A percentile compares a stretch with the other conserved stretches of the same genome.
phyloP scores from a whole-genome alignment of 2,888 invertebrate species.

The Rhorus exstirpatorius region DNA sequence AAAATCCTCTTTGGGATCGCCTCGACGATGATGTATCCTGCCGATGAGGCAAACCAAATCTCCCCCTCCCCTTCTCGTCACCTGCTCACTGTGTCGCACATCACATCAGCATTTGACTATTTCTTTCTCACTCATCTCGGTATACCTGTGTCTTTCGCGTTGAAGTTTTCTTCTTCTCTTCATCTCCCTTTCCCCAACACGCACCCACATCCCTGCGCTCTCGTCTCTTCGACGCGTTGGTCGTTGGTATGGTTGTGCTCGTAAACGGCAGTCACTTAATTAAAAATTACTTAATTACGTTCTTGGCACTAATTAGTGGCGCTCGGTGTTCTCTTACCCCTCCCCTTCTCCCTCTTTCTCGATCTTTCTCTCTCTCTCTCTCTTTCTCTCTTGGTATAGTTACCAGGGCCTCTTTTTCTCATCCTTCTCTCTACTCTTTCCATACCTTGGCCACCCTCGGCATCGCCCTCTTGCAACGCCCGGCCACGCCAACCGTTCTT shows the following conservation, averaged over 20 bases:
- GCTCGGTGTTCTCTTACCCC: conserved; percentile 82
- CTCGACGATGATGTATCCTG: conserved; percentile 68
- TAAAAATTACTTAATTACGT: conserved; percentile 90
- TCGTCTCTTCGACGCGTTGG: conserved; percentile 42
- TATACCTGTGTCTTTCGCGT: too few species aligned
- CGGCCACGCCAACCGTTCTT: conserved; percentile 58
- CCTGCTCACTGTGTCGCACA: conserved; percentile 4
- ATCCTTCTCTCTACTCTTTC: conserved; percentile 34
- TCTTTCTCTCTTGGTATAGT: conserved; percentile 64
- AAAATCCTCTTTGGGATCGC: conserved; percentile 70
- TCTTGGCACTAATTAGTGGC: conserved; percentile 89
- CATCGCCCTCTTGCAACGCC: conserved; percentile 57
- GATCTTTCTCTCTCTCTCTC: conserved; percentile 74
- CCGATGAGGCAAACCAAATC: conserved; percentile 68
- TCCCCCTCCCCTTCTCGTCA: conserved; percentile 14
- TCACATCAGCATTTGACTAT: conserved; percentile 35
- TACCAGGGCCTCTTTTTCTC: conserved; percentile 58
- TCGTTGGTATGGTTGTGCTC: conserved; percentile 81
- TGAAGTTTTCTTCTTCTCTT: conserved; percentile 52
- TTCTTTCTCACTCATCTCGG: conserved; percentile 54
- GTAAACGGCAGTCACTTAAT: conserved; percentile 87
- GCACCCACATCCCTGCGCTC: conserved; percentile 64
- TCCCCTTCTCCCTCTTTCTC: too few species aligned
- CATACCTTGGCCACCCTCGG: conserved; percentile 63
- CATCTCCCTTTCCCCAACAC: conserved; percentile 25